Evolutionary conservation across 2,888 invertebrate genomes (phyloP).

Genomic region (Antitype chi): DNA sequence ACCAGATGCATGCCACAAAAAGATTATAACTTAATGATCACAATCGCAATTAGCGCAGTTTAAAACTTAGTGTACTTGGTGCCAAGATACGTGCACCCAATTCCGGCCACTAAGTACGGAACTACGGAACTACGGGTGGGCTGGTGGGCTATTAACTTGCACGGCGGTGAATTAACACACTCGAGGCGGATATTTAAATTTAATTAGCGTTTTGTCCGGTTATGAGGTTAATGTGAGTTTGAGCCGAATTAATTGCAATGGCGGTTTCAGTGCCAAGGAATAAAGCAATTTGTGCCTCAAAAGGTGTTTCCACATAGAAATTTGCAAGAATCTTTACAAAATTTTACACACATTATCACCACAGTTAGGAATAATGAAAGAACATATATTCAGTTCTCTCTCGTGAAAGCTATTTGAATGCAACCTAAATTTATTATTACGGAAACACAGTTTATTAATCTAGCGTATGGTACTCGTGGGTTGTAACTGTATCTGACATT

Average conservation of each 20-base stretch:
- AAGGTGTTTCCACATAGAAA: neutral
- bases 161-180: constrained; percentile 39
- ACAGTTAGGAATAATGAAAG: neutral
- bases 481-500: no score
- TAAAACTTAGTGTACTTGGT: constrained; percentile 43
- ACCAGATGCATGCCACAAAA: neutral
- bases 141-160: constrained; percentile 42
- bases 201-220: constrained; percentile 35
- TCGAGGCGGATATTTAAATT: constrained; percentile 33
- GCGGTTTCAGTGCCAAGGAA: neutral
- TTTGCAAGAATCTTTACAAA: neutral
- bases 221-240: constrained; percentile 7
- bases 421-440: no score
- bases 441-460: no score
- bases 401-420: neutral
- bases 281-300: neutral
- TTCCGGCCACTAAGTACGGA: constrained; percentile 56
- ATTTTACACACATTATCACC: no score
- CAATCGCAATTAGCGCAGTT: constrained; percentile 34
- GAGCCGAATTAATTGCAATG: constrained; percentile 17
- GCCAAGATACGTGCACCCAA: constrained; percentile 57
- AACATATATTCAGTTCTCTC: no score
- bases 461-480: no score
- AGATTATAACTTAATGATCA: constrained; percentile 25
- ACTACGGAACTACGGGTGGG: constrained; percentile 18